Percentiles rank a stretch among this genome's conserved stretches.
These are phyloP conservation scores for Scaptomyza graminum DNA, from an alignment of 1,140 invertebrate genomes.

Conservation along the genomic window DNA sequence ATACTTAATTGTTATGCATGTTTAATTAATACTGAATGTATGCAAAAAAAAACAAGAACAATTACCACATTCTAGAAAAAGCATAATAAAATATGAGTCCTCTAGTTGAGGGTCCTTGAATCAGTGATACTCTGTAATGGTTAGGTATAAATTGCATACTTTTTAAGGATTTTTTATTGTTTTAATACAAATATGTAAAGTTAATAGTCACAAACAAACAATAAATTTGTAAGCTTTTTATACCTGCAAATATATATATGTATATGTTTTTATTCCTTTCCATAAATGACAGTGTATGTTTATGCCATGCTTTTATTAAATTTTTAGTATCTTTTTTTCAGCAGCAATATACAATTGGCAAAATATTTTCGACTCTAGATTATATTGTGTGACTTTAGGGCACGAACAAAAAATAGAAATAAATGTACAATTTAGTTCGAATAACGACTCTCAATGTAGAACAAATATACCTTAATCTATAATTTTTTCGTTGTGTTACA, in stretches of 20 bases:
- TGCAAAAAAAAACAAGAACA: background rate
- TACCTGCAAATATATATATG: no score
- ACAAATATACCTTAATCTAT: background rate
- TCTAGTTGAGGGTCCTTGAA: background rate
- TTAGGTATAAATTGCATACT: background rate
- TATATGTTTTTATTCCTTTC: no score
- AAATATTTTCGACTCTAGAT: no score
- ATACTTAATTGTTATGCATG: slow-evolving; percentile 22
- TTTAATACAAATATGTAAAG: background rate
- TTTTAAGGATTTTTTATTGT: background rate
- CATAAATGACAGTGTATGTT: no score
- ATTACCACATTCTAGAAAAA: background rate
- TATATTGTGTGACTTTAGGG: no score
- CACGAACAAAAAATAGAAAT: no score
- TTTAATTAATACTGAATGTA: slow-evolving; percentile 27
- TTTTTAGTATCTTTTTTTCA: no score
- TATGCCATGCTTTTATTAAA: no score
- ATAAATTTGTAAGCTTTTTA: background rate
- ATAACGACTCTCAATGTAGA: background rate
- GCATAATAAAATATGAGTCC: background rate
- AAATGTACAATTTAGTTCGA: background rate
- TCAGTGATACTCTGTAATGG: background rate
- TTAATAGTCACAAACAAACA: background rate
- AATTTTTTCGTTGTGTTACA: background rate
- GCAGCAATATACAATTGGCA: no score